These are phyloP conservation scores for Gallinago undulata DNA, from an alignment of 2,113 vertebrate genomes.

Conservation along the genomic window DNA sequence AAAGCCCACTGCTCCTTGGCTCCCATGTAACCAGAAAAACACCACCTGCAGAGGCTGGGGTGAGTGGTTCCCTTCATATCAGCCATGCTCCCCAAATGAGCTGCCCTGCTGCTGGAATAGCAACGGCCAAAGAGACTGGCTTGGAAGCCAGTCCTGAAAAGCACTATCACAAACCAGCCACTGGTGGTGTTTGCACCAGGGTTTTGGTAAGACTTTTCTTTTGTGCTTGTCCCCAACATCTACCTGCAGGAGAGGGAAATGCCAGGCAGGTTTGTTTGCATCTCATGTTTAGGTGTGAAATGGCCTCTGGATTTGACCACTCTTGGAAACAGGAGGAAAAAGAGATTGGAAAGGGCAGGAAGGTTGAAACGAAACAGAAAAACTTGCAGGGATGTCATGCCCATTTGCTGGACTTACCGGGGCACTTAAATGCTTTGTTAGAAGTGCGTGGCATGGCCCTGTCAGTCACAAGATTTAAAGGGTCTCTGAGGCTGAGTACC, in stretches of 20 bases:
- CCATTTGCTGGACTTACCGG: not conserved
- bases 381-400: not conserved
- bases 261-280: not conserved
- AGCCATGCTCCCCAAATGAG: not conserved
- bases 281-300: not conserved
- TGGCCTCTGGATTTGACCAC: not conserved
- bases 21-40: not conserved
- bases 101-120: not conserved
- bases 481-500: not conserved
- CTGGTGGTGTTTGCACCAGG: not conserved
- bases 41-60: not conserved
- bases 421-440: not conserved
- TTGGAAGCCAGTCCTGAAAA: not conserved
- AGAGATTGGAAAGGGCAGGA: not conserved
- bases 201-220: not conserved
- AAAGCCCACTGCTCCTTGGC: not conserved
- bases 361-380: not conserved
- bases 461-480: constrained; percentile 10
- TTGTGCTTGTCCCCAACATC: not conserved
- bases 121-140: not conserved
- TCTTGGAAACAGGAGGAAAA: not conserved
- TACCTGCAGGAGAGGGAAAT: not conserved
- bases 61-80: not conserved
- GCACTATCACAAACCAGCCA: not conserved
- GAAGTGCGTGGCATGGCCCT: not conserved